These are phyloP conservation scores for Poecilus cupreus DNA, from an alignment of 2,888 invertebrate species.

Conservation along the genomic window DNA sequence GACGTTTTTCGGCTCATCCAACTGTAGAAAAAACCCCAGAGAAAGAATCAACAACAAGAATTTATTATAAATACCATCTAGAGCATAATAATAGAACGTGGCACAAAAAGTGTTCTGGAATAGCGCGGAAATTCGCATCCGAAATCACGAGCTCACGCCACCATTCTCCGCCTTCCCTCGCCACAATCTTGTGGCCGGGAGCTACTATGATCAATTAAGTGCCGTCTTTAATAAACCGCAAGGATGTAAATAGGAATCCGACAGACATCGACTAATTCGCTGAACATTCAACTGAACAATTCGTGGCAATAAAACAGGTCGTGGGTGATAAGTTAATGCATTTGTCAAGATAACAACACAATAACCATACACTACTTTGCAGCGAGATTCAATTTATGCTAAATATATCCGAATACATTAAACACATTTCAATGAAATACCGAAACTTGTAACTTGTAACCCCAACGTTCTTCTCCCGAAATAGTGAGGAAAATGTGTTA, in stretches of 20 bases:
- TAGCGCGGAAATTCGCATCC: not conserved
- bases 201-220: slow-evolving; percentile 38
- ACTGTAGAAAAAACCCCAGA: not conserved
- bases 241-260: slow-evolving; percentile 41
- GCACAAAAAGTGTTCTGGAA: not conserved
- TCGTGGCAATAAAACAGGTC: not conserved
- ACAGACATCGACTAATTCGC: slow-evolving; percentile 18
- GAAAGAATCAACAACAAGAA: not conserved
- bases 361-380: not conserved
- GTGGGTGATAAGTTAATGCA: not conserved
- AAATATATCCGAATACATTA: too few relatives aligned
- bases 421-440: too few relatives aligned
- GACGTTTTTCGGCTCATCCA: slow-evolving; percentile 1
- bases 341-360: not conserved
- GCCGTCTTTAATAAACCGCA: slow-evolving; percentile 43
- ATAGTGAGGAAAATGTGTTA: too few relatives aligned
- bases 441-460: too few relatives aligned
- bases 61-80: slow-evolving; percentile 17
- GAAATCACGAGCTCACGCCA: not conserved
- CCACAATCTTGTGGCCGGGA: not conserved
- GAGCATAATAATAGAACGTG: not conserved
- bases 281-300: not conserved
- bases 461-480: too few relatives aligned
- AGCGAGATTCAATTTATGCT: not conserved
- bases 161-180: not conserved